phyloP scores from a whole-genome alignment of 2,888 invertebrate species.

The Chrysodeixis includens region DNA sequence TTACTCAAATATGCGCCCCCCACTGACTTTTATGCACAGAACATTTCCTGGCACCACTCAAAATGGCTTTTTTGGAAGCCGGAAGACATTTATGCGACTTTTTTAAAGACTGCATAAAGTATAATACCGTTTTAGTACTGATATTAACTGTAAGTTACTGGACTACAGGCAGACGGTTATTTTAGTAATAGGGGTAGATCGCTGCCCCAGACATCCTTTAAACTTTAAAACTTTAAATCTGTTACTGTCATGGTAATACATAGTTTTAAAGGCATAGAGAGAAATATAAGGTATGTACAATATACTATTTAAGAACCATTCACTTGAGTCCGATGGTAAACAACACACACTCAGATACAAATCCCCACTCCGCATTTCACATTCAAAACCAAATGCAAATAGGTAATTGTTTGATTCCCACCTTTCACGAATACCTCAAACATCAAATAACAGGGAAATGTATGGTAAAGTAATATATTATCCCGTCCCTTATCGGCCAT shows the following conservation, averaged over 20 bases:
- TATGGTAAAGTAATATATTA: neutral
- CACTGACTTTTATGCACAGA: constrained; percentile 29
- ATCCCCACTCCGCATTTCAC: too few relatives aligned
- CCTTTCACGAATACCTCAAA: neutral
- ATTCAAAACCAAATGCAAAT: neutral
- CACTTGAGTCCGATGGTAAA: too few relatives aligned
- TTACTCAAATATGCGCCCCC: constrained; percentile 49
- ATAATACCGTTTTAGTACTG: neutral
- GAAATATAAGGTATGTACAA: too few relatives aligned
- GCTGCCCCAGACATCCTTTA: neutral
- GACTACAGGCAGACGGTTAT: neutral
- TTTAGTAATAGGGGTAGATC: neutral
- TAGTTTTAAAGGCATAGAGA: too few relatives aligned
- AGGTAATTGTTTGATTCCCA: neutral
- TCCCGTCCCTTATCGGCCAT: constrained; percentile 16
- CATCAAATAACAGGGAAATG: neutral
- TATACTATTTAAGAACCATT: too few relatives aligned
- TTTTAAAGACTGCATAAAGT: neutral
- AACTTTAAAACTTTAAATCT: too few relatives aligned
- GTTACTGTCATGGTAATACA: too few relatives aligned
- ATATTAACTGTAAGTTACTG: neutral
- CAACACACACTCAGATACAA: too few relatives aligned
- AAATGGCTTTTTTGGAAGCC: constrained; percentile 17
- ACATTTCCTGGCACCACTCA: constrained; percentile 22
- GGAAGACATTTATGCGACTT: constrained; percentile 1